Percentiles rank a stretch among this genome's conserved stretches.
Evolutionary conservation across 2,797 vertebrate species (phyloP).

Genomic region (Rhynchonycteris naso): DNA sequence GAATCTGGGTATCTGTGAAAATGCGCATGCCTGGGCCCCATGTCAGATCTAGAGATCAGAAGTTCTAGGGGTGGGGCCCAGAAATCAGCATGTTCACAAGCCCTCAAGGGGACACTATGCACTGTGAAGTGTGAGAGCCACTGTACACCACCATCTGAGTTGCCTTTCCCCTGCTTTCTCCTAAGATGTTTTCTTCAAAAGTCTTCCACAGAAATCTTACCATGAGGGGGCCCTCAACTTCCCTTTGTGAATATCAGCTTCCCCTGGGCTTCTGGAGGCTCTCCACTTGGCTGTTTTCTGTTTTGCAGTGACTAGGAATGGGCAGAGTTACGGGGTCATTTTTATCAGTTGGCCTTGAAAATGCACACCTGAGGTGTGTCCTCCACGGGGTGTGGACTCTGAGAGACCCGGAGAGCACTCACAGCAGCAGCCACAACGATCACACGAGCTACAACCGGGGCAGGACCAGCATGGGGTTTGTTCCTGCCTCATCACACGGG

Average conservation of each 20-base stretch:
- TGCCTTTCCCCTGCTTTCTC: background rate
- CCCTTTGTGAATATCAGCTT: background rate
- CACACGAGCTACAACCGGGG: too few species aligned
- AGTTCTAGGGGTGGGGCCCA: too few species aligned
- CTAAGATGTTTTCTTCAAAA: slow-evolving; percentile 23
- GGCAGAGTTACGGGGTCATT: background rate
- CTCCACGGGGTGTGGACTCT: background rate
- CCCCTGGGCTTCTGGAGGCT: background rate
- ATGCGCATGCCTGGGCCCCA: background rate
- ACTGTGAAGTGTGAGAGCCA: background rate
- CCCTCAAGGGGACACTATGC: accelerated
- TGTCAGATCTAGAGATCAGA: background rate
- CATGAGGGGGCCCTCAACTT: background rate
- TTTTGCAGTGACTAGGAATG: background rate
- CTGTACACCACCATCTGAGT: background rate
- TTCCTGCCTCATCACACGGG: background rate
- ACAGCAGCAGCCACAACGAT: background rate
- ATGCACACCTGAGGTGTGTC: background rate
- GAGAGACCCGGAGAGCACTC: background rate
- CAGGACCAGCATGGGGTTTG: background rate
- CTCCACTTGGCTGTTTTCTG: background rate
- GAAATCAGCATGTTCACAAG: background rate
- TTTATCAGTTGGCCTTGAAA: background rate
- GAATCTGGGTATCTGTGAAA: background rate
- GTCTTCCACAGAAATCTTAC: background rate